phyloP scores from a whole-genome alignment of 2,113 vertebrate species.

The Hippocampus zosterae region DNA sequence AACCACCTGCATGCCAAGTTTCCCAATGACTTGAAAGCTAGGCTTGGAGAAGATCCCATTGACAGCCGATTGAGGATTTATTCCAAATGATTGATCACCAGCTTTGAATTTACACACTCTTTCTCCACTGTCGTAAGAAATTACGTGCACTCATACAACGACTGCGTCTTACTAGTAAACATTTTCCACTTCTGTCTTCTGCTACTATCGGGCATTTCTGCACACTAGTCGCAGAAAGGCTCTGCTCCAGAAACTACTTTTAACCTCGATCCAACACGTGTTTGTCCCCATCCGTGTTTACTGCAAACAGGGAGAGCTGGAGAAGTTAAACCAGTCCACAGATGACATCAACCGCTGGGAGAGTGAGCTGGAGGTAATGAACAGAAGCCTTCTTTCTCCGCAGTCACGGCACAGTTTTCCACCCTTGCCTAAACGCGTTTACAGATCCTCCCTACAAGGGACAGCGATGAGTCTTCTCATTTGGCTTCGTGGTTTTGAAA shows the following conservation, averaged over 20 bases:
- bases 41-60: no score
- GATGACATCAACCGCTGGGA: conserved; percentile 95
- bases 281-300: conserved; percentile 23
- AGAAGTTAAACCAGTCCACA: conserved; percentile 96
- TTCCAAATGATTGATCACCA: no score
- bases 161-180: no score
- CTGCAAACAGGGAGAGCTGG: conserved; percentile 85
- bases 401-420: neutral
- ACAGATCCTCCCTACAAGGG: neutral
- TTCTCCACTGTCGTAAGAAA: neutral
- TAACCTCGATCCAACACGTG: neutral
- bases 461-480: neutral
- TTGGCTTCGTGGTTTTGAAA: neutral
- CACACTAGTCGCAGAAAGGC: no score
- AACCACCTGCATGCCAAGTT: no score
- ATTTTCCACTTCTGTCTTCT: no score
- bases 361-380: conserved; percentile 89
- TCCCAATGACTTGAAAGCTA: no score
- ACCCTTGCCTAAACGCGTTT: neutral
- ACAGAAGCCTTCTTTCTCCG: neutral
- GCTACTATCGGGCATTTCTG: no score
- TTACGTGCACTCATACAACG: no score
- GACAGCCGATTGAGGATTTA: no score
- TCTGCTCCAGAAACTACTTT: neutral
- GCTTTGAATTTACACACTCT: neutral